Base-by-base conservation (phyloP, 2,888 invertebrate genomes). In the Helobdella robusta region DNA sequence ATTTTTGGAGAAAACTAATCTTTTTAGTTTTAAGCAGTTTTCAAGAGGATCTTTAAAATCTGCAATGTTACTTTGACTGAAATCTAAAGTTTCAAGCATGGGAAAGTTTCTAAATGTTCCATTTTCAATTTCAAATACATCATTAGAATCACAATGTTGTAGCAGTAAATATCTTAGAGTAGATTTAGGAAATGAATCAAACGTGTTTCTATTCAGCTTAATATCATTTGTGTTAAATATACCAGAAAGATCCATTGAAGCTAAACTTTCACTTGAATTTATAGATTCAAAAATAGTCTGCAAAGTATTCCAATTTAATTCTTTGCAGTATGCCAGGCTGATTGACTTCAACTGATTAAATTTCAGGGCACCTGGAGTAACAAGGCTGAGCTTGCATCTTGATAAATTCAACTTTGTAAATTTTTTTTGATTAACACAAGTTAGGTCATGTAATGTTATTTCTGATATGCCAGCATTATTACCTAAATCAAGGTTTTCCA, bases 71-170 rank as follows among this genome's bases (percentile, higher is more conserved):
- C 56, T 18, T 56, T 32, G 28, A 18, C 56, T 56, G 11, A 56
- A 56, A 56, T 56, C 56, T 28, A 56, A 30, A 6, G 32, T 30
- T 30, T 56, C 32, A 5, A 56, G 56, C 32, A 30, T 56, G 4
- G 56, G 56, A 30, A 56, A 56, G 18, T 56, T 4, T 6, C n/a
- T n/a, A 11, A 56, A 56, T 25, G 56, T 30, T 30, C 56, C 56
- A 1, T 6, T 2, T 30, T 56, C 28, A 2, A 56, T 28, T 56
- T 25, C 32, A 28, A 32, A 5, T 3, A 56, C 8, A 25, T 56
- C n/a, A 5, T 1, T 8, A 3, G 32, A 30, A 6, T 56, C 32
- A 28, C n/a, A 30, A 32, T 30, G 25, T 30, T 6, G n/a, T 20
- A 56, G 25, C n/a, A 8, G n/a, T 20, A 56, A 5, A 18, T 25